Percentiles rank a stretch among this genome's conserved stretches.
Conservation (phyloP, 1,140 invertebrate species). For the Caenorhabditis latens region DNA sequence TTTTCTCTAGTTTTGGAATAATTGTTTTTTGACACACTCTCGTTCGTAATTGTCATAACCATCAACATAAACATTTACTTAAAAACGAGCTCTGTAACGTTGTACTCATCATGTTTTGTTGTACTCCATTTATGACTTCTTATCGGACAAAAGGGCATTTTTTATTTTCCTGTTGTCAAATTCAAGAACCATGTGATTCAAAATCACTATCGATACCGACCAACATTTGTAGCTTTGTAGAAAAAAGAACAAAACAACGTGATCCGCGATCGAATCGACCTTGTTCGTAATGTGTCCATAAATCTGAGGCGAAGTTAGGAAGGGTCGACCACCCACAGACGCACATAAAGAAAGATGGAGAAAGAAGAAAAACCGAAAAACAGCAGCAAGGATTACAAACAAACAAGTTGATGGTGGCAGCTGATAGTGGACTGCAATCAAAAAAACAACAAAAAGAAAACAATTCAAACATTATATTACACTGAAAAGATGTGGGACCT, state of each 20-base stretch:
- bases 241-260: slow-evolving; percentile 42
- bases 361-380: not conserved
- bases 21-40: not conserved
- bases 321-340: slow-evolving; percentile 25
- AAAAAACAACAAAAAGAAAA: slow-evolving; percentile 35
- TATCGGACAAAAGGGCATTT: not conserved
- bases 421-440: not conserved
- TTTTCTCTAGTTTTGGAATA: not conserved
- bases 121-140: not conserved
- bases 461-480: slow-evolving; percentile 49
- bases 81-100: not conserved
- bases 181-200: slow-evolving; percentile 3
- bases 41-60: not conserved
- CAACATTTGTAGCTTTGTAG: slow-evolving; percentile 49
- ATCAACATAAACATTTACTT: too few relatives aligned
- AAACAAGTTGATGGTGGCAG: slow-evolving; percentile 25
- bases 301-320: slow-evolving; percentile 2
- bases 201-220: not conserved
- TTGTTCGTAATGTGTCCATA: slow-evolving; percentile 27
- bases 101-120: slow-evolving; percentile 20
- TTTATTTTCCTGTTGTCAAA: not conserved
- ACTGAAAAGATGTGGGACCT: not conserved
- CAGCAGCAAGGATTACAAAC: slow-evolving; percentile 26
- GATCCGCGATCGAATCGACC: slow-evolving; percentile 22
- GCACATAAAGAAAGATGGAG: not conserved